Percentiles rank a stretch among this genome's conserved stretches.
phyloP scores from a whole-genome alignment of 2,113 vertebrate genomes.

The Petroica traversi region DNA sequence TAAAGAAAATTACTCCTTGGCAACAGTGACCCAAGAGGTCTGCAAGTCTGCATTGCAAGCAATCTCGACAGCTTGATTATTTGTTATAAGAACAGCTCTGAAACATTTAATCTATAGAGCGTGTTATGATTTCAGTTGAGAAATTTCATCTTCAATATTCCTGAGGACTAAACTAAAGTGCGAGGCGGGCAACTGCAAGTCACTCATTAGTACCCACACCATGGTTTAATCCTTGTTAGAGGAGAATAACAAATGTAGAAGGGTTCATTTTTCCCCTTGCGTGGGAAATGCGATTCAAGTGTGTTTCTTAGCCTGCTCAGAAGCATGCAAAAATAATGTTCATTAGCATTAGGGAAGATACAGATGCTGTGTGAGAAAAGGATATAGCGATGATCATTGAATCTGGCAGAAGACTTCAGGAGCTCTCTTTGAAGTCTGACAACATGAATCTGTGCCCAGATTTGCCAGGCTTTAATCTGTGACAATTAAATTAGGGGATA shows the following conservation, averaged over 20 bases:
- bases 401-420: constrained; percentile 62
- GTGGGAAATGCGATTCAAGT: constrained; percentile 31
- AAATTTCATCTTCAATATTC: constrained; percentile 34
- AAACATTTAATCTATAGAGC: constrained; percentile 19
- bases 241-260: constrained; percentile 50
- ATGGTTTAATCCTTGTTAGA: constrained; percentile 31
- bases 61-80: constrained; percentile 41
- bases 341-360: constrained; percentile 21
- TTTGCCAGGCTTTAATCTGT: constrained; percentile 52
- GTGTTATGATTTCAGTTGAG: neutral
- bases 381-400: constrained; percentile 21
- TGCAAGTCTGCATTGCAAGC: constrained; percentile 9
- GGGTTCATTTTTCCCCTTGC: neutral
- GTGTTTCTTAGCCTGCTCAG: constrained; percentile 1
- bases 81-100: constrained; percentile 28
- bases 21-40: constrained; percentile 15
- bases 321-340: constrained; percentile 52
- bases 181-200: constrained; percentile 15
- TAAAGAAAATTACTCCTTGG: constrained; percentile 35
- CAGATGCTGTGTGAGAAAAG: constrained; percentile 25
- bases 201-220: constrained; percentile 36
- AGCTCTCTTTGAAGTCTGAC: constrained; percentile 63
- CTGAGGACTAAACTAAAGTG: constrained; percentile 21
- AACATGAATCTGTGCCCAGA: constrained; percentile 49
- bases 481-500: constrained; percentile 52